These are phyloP conservation scores for Clistopyga incitator DNA, from an alignment of 2,888 invertebrate species.

Conservation along the genomic window DNA sequence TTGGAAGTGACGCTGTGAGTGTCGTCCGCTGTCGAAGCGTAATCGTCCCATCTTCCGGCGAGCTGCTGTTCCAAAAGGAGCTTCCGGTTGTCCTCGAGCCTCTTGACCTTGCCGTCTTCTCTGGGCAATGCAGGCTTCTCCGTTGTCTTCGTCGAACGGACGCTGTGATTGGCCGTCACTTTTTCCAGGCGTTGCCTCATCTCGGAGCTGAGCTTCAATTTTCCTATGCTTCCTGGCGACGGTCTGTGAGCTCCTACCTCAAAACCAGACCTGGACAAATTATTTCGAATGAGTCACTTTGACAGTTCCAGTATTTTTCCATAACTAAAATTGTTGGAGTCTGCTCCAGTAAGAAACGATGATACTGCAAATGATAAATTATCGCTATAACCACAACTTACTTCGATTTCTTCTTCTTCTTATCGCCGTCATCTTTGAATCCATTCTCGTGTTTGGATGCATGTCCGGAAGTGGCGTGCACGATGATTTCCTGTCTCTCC, in stretches of 20 bases:
- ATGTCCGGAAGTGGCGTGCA: conserved; percentile 69
- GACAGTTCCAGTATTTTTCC: background rate
- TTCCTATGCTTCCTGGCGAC: conserved; percentile 95
- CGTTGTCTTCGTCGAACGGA: conserved; percentile 91
- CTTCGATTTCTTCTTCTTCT: conserved; percentile 83
- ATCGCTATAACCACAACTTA: too few species aligned
- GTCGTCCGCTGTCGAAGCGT: conserved; percentile 82
- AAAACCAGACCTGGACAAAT: conserved; percentile 86
- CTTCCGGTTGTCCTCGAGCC: conserved; percentile 94
- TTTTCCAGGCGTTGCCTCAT: conserved; percentile 95
- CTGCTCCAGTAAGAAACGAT: too few species aligned
- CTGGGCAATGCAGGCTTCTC: conserved; percentile 88
- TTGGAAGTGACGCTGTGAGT: conserved; percentile 83
- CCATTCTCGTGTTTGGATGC: conserved; percentile 79
- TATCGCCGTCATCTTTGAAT: conserved; percentile 80
- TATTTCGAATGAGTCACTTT: background rate
- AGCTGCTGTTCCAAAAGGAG: conserved; percentile 94
- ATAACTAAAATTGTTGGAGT: too few species aligned
- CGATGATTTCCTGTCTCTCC: conserved; percentile 72
- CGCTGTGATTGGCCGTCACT: conserved; percentile 95
- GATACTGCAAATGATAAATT: too few species aligned
- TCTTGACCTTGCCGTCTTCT: conserved; percentile 88
- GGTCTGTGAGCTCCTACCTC: conserved; percentile 93
- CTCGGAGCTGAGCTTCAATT: conserved; percentile 95
- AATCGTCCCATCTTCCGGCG: conserved; percentile 84